Conservation (phyloP, 2,797 vertebrate genomes). For the Fistularia tabacaria region DNA sequence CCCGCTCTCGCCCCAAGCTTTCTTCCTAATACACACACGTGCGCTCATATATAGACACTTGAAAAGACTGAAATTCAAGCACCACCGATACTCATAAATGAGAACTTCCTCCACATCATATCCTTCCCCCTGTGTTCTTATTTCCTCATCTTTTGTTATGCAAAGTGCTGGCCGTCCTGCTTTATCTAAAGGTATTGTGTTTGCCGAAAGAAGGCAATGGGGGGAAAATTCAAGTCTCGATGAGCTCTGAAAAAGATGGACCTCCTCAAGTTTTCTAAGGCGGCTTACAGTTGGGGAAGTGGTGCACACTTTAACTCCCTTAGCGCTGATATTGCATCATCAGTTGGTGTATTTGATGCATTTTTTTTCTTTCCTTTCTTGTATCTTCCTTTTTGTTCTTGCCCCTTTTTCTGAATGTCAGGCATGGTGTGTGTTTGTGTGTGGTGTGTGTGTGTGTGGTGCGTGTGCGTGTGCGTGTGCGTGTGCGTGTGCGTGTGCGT, state of each 20-base stretch:
- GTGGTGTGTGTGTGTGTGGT: too few relatives aligned
- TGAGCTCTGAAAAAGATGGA: constrained; percentile 10
- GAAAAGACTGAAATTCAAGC: background rate
- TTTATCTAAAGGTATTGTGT: constrained; percentile 16
- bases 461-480: too few relatives aligned
- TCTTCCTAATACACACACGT: constrained; percentile 32
- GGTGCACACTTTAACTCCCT: constrained; percentile 43
- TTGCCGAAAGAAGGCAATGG: background rate
- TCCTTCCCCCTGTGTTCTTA: constrained; percentile 3
- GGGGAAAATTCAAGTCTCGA: constrained; percentile 21
- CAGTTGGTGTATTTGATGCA: too few relatives aligned
- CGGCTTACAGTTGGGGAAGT: constrained; percentile 23
- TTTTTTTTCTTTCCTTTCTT: background rate
- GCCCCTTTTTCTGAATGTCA: too few relatives aligned
- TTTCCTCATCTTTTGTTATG: constrained; percentile 43
- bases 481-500: too few relatives aligned
- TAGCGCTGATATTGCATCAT: background rate
- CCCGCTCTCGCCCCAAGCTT: constrained; percentile 43
- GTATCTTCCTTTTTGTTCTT: background rate
- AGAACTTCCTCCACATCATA: constrained; percentile 20
- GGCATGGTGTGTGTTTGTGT: too few relatives aligned
- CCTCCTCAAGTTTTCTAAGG: constrained; percentile 25
- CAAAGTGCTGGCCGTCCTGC: constrained; percentile 21
- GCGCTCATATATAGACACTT: constrained; percentile 5
- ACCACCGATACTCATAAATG: constrained; percentile 2